Evolutionary conservation across 2,797 vertebrate genomes (phyloP).

Genomic region (Malacoraja senta): DNA sequence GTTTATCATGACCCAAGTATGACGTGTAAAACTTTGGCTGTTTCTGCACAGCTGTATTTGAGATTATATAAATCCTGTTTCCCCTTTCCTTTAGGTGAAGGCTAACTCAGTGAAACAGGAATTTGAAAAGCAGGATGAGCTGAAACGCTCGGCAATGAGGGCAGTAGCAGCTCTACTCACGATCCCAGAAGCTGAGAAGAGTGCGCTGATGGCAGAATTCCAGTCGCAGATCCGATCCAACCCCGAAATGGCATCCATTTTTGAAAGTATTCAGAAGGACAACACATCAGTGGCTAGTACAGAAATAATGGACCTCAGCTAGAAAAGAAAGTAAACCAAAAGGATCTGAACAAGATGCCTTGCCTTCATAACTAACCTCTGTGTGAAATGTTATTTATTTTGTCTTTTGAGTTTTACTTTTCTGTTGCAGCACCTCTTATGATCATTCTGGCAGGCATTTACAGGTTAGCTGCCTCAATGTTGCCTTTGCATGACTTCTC

Average conservation of each 20-base stretch:
- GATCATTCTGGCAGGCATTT: not conserved
- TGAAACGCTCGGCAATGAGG: conserved; percentile 86
- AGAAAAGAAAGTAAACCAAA: conserved; percentile 44
- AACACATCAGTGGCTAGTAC: conserved; percentile 50
- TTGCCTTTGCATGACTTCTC: conserved; percentile 33
- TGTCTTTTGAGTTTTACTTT: not conserved
- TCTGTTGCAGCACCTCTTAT: conserved; percentile 8
- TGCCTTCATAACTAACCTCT: conserved; percentile 31
- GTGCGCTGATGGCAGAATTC: conserved; percentile 82
- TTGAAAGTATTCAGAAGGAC: conserved; percentile 84
- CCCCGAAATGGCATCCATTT: conserved; percentile 76
- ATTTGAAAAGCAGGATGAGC: conserved; percentile 92
- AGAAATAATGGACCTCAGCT: conserved; percentile 81
- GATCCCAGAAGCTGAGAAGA: conserved; percentile 79
- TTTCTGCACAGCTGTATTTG: not conserved
- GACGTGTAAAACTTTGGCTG: no score
- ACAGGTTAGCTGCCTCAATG: not conserved
- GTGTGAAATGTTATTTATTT: conserved; percentile 38
- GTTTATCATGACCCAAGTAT: not conserved
- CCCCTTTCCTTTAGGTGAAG: conserved; percentile 68
- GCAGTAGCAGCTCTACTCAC: conserved; percentile 82
- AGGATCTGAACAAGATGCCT: conserved; percentile 37
- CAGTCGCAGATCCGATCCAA: conserved; percentile 77
- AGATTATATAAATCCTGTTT: not conserved
- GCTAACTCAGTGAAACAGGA: conserved; percentile 90